Base-by-base conservation (phyloP, 2,113 vertebrate genomes). In the Mesitornis unicolor region DNA sequence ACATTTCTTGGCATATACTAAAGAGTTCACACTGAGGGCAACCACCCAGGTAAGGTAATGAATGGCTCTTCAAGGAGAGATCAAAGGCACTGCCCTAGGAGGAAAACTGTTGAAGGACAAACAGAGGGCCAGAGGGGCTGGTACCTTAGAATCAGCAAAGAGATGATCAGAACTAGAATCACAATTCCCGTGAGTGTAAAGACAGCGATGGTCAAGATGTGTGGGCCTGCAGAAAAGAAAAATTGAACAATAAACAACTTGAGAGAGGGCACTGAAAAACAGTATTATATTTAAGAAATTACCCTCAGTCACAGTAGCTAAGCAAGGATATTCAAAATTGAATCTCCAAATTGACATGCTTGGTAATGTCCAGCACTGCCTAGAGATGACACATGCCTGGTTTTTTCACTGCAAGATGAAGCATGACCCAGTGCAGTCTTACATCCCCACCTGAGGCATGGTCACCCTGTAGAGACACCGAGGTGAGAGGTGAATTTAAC, bases 131-230 rank as follows among this genome's bases (percentile, higher is more conserved):
- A 80, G 73, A 79, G 57, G 48, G 5, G 4, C 33, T 69, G n/a
- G 47, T 98, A 99, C 99, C 99, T 98, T 96, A 99, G 98, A 93
- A 99, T 98, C 94, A 99, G 97, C 53, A 99, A 98, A 31, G 99
- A 99, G 17, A 99, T 98, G 89, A 98, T 91, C 21, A 99, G 97
- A 92, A 99, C 97, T 84, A 99, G 94, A 33, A 99, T 94, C 29
- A 99, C 97, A 22, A 97, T 98, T 74, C 98, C 95, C 0, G 98
- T 97, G 45, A 99, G 98, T 7, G 99, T 98, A 53, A 99, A 99
- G 97, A 99, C 98, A 13, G 99, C 98, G 38, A 99, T 97, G 73
- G 98, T 89, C 97, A 99, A 98, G 26, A 84, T 2, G 1, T 94
- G 63, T 94, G 97, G 96, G 8, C 84, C 99, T 99, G 97, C 12